These are phyloP conservation scores for Anoplopoma fimbria DNA, from an alignment of 2,113 vertebrate genomes.

Conservation along the genomic window DNA sequence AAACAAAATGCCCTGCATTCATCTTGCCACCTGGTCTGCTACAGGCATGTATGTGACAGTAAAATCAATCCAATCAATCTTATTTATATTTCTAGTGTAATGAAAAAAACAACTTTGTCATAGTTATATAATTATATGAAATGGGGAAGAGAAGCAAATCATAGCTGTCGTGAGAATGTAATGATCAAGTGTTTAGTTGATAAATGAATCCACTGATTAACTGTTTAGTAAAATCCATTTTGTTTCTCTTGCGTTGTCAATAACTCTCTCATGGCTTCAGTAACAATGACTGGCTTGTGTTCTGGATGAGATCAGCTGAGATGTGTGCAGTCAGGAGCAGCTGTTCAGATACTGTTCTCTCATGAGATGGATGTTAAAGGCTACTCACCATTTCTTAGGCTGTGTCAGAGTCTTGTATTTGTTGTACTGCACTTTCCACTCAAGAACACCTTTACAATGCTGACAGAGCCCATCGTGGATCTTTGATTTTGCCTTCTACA, in stretches of 20 bases:
- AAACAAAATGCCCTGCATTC: not conserved
- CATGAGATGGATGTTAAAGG: too few species aligned
- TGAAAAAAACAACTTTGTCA: too few species aligned
- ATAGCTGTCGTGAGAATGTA: not conserved
- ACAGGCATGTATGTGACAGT: not conserved
- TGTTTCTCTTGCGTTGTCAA: not conserved
- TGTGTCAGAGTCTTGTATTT: constrained; percentile 94
- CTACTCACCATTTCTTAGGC: constrained; percentile 92
- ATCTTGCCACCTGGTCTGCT: not conserved
- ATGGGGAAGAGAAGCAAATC: not conserved
- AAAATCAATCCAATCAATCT: not conserved
- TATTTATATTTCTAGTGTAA: not conserved
- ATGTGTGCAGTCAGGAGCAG: not conserved
- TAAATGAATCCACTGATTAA: not conserved
- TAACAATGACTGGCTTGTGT: not conserved
- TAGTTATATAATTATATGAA: too few species aligned
- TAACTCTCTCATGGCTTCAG: not conserved
- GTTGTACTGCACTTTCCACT: constrained; percentile 97
- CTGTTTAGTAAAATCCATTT: not conserved
- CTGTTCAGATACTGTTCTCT: not conserved
- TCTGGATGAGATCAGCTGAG: not conserved
- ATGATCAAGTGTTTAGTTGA: not conserved
- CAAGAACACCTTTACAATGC: constrained; percentile 92
- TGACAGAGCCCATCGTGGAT: constrained; percentile 93
- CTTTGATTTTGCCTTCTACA: constrained; percentile 92